phyloP scores from a whole-genome alignment of 1,140 invertebrate species.

The Branchinecta lindahli region DNA sequence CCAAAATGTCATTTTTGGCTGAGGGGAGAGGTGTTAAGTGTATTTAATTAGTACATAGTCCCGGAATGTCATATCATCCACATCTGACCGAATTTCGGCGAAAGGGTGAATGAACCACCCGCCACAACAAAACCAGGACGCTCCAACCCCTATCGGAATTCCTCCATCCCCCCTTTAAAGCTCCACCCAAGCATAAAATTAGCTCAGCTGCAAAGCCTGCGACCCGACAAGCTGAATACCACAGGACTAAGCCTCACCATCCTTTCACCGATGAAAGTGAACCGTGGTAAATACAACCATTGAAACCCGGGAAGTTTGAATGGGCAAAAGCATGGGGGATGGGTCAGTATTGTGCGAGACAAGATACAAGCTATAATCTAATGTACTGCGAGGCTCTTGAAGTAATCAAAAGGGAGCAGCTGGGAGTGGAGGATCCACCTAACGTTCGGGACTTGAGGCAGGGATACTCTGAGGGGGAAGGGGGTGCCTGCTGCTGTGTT shows the following conservation, averaged over 20 bases:
- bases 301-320: not conserved
- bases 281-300: not conserved
- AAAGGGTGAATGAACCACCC: too few species aligned
- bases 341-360: not conserved
- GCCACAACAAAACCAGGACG: too few species aligned
- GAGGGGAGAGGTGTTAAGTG: too few species aligned
- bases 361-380: conserved; percentile 3
- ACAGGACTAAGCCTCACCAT: conserved; percentile 1
- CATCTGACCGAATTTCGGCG: too few species aligned
- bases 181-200: conserved; percentile 1
- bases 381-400: conserved; percentile 2
- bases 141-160: too few species aligned
- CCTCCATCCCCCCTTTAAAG: too few species aligned
- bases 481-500: too few species aligned
- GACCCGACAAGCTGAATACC: conserved; percentile 5
- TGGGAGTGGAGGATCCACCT: not conserved
- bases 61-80: too few species aligned
- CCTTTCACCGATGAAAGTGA: not conserved
- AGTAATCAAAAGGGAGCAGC: not conserved
- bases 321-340: not conserved
- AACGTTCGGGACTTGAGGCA: too few species aligned
- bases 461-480: too few species aligned
- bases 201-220: not conserved
- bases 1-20: too few species aligned
- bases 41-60: too few species aligned